These are phyloP conservation scores for Synergus laeviventris DNA, from an alignment of 2,888 invertebrate species.

Conservation along the genomic window DNA sequence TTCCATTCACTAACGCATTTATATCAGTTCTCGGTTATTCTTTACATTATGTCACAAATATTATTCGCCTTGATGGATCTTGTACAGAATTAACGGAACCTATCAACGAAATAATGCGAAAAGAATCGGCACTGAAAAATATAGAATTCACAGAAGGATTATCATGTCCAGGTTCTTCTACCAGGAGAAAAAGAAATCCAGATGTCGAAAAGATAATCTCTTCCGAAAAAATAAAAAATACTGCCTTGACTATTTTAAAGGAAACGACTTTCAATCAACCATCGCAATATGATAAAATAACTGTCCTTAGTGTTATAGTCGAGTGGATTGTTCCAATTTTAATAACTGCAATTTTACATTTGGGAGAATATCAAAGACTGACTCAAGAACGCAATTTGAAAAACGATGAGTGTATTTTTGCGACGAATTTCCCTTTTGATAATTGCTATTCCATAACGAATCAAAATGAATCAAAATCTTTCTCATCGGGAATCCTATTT, in stretches of 20 bases:
- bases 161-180: background rate
- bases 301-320: constrained; percentile 56
- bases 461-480: constrained; percentile 38
- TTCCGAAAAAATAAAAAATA: constrained; percentile 35
- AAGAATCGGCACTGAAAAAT: background rate
- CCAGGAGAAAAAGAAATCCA: background rate
- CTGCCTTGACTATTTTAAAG: background rate
- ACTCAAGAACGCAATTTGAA: constrained; percentile 43
- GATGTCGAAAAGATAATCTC: constrained; percentile 30
- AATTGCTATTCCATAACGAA: constrained; percentile 51
- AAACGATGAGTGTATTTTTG: constrained; percentile 58
- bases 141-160: background rate
- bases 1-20: constrained; percentile 71
- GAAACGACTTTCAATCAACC: constrained; percentile 13
- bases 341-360: constrained; percentile 57
- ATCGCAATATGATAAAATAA: constrained; percentile 49
- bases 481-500: background rate
- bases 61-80: constrained; percentile 48
- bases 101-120: constrained; percentile 3
- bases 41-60: constrained; percentile 57
- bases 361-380: constrained; percentile 54
- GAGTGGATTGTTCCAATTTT: constrained; percentile 71
- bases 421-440: constrained; percentile 63
- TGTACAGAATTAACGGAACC: constrained; percentile 43
- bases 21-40: constrained; percentile 67